A percentile compares a stretch with the other conserved stretches of the same genome.
Evolutionary conservation across 1,140 invertebrate genomes (phyloP).

Genomic region (Gonatopus flavifemur): DNA sequence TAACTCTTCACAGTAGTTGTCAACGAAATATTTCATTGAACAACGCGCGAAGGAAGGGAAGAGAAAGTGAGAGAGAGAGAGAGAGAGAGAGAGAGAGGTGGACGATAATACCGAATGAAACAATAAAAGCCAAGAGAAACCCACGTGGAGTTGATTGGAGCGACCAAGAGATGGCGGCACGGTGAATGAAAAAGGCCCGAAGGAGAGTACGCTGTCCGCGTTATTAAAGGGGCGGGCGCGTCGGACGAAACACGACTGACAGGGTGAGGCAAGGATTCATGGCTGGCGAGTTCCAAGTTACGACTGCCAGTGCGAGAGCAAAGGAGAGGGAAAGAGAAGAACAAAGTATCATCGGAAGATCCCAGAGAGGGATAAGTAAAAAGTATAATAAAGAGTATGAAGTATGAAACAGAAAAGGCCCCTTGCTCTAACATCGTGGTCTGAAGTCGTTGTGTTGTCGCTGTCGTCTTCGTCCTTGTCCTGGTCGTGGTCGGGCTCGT

Average conservation of each 20-base stretch:
- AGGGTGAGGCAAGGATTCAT: slow-evolving; percentile 52
- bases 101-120: no score
- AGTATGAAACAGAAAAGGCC: slow-evolving; percentile 37
- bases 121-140: no score
- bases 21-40: no score
- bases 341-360: not conserved
- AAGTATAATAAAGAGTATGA: slow-evolving; percentile 38
- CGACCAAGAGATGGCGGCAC: slow-evolving; percentile 50
- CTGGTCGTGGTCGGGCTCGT: not conserved
- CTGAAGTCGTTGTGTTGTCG: no score
- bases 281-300: slow-evolving; percentile 53
- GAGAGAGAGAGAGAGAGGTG: no score
- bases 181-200: slow-evolving; percentile 43
- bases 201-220: no score
- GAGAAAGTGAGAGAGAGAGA: no score
- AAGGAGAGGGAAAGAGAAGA: not conserved
- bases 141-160: no score
- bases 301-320: not conserved
- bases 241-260: slow-evolving; percentile 33
- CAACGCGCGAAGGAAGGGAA: no score
- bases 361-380: slow-evolving; percentile 4
- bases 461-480: no score
- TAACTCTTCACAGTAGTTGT: no score
- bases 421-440: no score
- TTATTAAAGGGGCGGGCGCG: slow-evolving; percentile 57